Evolutionary conservation across 1,140 invertebrate genomes (phyloP).

Genomic region (Melanaphis sacchari): DNA sequence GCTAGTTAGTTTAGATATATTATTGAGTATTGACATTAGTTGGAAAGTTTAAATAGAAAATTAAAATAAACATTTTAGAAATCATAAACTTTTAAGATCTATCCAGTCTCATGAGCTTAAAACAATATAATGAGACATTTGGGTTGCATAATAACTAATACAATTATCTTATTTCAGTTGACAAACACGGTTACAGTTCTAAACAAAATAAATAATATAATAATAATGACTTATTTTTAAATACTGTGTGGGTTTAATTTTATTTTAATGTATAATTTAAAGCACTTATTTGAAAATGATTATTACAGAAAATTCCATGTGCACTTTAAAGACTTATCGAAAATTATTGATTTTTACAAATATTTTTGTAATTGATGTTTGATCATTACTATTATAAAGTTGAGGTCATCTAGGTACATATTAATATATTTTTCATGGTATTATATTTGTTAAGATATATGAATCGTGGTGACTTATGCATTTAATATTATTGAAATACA

Average conservation of each 20-base stretch:
- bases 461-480: background rate
- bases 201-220: background rate
- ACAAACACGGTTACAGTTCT: background rate
- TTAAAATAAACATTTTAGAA: background rate
- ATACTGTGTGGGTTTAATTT: background rate
- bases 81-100: background rate
- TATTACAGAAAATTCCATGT: background rate
- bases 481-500: background rate
- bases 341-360: background rate
- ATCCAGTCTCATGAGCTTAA: background rate
- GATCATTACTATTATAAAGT: background rate
- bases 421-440: background rate
- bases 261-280: background rate
- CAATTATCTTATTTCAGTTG: background rate
- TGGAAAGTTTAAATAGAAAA: slow-evolving; percentile 23
- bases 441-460: background rate
- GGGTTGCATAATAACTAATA: background rate
- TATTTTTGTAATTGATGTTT: background rate
- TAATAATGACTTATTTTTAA: background rate
- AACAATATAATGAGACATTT: background rate
- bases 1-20: background rate
- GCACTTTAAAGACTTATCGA: background rate
- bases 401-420: background rate
- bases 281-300: background rate
- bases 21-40: slow-evolving; percentile 4